Conservation (phyloP, 2,888 invertebrate genomes). For the Rhamphomyia laevipes region DNA sequence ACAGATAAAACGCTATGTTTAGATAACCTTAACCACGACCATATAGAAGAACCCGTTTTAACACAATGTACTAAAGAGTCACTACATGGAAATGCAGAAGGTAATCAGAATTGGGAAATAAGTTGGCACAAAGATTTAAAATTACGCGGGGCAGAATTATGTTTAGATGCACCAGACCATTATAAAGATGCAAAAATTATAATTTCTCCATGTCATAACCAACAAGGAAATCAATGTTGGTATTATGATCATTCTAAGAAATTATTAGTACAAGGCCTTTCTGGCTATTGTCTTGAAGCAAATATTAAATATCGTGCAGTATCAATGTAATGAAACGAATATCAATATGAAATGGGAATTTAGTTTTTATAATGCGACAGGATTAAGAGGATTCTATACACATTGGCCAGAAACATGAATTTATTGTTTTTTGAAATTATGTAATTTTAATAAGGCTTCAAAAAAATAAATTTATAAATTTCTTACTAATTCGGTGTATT, state of each 20-base stretch:
- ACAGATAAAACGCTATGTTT: constrained; percentile 55
- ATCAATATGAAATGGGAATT: constrained; percentile 32
- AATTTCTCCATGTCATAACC: constrained; percentile 78
- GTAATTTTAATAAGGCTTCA: too few species aligned
- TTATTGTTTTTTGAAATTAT: too few species aligned
- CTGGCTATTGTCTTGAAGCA: constrained; percentile 64
- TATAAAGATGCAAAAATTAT: constrained; percentile 59
- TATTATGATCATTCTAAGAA: constrained; percentile 56
- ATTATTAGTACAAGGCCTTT: constrained; percentile 39
- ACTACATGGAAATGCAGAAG: constrained; percentile 25
- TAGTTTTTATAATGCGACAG: constrained; percentile 27
- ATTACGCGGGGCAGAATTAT: constrained; percentile 47
- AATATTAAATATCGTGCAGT: constrained; percentile 50
- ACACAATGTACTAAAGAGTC: constrained; percentile 27
- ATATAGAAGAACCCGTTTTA: constrained; percentile 32
- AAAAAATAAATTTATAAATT: too few species aligned
- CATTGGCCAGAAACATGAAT: too few species aligned
- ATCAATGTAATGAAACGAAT: constrained; percentile 43
- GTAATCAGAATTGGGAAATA: constrained; percentile 31
- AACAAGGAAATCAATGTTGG: constrained; percentile 89
- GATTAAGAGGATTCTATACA: too few species aligned
- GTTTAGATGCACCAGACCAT: constrained; percentile 73
- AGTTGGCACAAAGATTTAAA: constrained; percentile 31
- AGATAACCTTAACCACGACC: constrained; percentile 49
- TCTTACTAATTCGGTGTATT: too few species aligned